Evolutionary conservation across 1,140 invertebrate species (phyloP).

Genomic region (Zaprionus davidi): DNA sequence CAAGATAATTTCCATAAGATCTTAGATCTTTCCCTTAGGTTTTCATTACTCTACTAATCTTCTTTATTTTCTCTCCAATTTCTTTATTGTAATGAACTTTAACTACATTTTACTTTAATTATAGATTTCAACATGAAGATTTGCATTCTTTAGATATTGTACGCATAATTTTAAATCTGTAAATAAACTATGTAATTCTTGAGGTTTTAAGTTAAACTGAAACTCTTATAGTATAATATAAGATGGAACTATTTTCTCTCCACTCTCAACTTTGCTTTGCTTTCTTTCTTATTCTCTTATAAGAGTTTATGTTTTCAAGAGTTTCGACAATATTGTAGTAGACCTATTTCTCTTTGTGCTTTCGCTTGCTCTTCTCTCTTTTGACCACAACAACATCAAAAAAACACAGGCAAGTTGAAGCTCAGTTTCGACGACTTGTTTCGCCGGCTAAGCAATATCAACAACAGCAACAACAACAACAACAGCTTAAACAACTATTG

Average conservation of each 20-base stretch:
- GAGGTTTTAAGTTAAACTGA: background rate
- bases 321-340: background rate
- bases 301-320: background rate
- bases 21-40: too few relatives aligned
- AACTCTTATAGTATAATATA: background rate
- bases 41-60: too few relatives aligned
- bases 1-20: too few relatives aligned
- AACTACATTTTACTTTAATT: too few relatives aligned
- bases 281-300: background rate
- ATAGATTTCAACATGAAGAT: too few relatives aligned
- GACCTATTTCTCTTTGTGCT: slow-evolving; percentile 5
- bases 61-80: too few relatives aligned
- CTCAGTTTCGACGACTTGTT: slow-evolving; percentile 59
- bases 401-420: slow-evolving; percentile 21
- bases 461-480: slow-evolving; percentile 17
- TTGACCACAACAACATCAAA: slow-evolving; percentile 31
- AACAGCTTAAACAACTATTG: slow-evolving; percentile 28
- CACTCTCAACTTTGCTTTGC: too few relatives aligned
- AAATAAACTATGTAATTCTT: background rate
- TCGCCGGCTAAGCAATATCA: slow-evolving; percentile 50
- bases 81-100: too few relatives aligned
- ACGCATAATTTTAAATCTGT: too few relatives aligned
- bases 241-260: background rate
- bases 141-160: too few relatives aligned
- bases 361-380: slow-evolving; percentile 8